Evolutionary conservation across 2,113 vertebrate species (phyloP), one percentile per base, ranked within the genome.

Genomic region (Anser cygnoides): DNA sequence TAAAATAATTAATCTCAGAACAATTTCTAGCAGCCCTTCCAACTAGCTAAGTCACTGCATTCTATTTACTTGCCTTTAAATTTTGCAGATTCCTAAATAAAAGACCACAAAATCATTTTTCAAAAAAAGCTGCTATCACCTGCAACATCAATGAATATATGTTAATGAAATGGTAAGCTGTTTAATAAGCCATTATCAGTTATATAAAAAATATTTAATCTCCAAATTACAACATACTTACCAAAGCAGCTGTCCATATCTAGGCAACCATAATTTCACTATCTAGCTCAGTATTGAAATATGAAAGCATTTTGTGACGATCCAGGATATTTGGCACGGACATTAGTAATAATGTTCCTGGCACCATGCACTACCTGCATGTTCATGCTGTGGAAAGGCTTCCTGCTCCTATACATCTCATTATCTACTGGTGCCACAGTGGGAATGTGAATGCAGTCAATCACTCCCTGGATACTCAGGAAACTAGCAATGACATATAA

Each of bases 341-440:
- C 79, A 71, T 50, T 52, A 91, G 95, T 92, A 89, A 89, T 55
- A 92, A 94, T 50, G 90, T 74, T 88, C 83, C 95, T 80, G 86
- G 96, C 91, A 89, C 50, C 73, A 49, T 13, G 35, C 50, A 37
- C 92, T 89, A 87, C 92, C 90, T 95, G 81, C 95, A 82, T 37
- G 21, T 75, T 96, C 46, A 28, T 75, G 82, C 84, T 85, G 86
- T 21, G 78, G 92, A 88, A 96, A 96, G 73, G 76, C 82, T 91
- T 94, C 94, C 92, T 93, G 84, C 89, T 91, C 95, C 95, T 84
- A 76, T 96, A 95, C 90, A 94, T 89, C 93, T 97, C 96, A 97
- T 97, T 97, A 96, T 97, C 93, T 92, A 78, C 95, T 81, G 84
- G 93, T 80, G 84, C 94, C 96, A 85, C 91, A 73, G 93, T 71